These are phyloP conservation scores for Anodontia alba DNA, from an alignment of 2,888 invertebrate species.

Conservation along the genomic window DNA sequence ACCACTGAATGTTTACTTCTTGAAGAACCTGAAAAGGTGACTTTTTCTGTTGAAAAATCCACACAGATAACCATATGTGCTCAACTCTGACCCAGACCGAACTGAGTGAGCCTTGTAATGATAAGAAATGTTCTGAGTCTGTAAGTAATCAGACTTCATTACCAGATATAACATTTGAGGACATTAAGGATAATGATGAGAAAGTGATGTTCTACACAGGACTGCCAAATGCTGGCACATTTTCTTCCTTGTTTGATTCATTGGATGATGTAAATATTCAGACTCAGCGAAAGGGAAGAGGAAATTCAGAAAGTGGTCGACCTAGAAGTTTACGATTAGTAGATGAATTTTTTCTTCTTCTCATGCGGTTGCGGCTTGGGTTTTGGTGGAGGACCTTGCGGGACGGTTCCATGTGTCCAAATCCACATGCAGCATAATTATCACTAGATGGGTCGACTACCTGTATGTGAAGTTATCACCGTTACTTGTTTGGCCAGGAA, in stretches of 20 bases:
- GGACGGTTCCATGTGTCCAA: conserved; percentile 30
- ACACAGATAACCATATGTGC: too few relatives aligned
- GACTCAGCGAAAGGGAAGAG: not conserved
- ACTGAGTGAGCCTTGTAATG: too few relatives aligned
- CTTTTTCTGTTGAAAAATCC: too few relatives aligned
- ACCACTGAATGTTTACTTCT: too few relatives aligned
- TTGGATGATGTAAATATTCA: not conserved
- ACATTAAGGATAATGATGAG: conserved; percentile 24
- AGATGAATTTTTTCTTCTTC: conserved; percentile 43
- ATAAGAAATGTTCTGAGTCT: too few relatives aligned
- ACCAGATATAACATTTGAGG: conserved; percentile 40
- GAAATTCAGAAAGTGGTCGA: conserved; percentile 20
- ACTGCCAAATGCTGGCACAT: conserved; percentile 32
- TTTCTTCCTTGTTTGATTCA: conserved; percentile 44
- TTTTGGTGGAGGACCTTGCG: conserved; percentile 40
- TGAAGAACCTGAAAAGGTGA: too few relatives aligned
- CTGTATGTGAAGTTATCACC: conserved; percentile 20
- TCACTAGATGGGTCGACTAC: conserved; percentile 30
- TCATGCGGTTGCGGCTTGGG: conserved; percentile 46
- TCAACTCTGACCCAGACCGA: too few relatives aligned
- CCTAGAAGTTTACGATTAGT: conserved; percentile 24
- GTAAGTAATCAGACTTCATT: conserved; percentile 11
- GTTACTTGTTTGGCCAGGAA: conserved; percentile 32
- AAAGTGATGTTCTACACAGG: conserved; percentile 46
- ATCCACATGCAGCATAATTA: conserved; percentile 27